These are phyloP conservation scores for Drosophila seguyi DNA, from an alignment of 1,140 invertebrate genomes.

Conservation along the genomic window DNA sequence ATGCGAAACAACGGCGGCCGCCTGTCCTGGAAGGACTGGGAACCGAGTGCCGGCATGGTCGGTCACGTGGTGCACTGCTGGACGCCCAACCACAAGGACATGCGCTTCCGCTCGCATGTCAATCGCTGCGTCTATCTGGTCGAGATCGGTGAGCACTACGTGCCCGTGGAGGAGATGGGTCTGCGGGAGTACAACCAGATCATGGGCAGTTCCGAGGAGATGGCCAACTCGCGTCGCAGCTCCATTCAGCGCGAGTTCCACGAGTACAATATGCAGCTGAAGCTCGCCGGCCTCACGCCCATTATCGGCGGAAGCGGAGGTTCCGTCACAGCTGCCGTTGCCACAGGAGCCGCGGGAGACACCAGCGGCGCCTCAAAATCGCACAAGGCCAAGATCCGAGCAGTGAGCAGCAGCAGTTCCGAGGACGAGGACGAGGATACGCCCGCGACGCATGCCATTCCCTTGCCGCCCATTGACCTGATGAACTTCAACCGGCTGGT, in stretches of 20 bases:
- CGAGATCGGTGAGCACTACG: conserved; percentile 96
- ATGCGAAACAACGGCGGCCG: conserved; percentile 94
- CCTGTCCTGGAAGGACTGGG: conserved; percentile 95
- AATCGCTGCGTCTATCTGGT: conserved; percentile 96
- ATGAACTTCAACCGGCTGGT: conserved; percentile 70
- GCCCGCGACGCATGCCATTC: background rate
- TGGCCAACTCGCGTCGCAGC: conserved; percentile 71
- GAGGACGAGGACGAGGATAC: conserved; percentile 68
- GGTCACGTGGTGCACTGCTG: conserved; percentile 96
- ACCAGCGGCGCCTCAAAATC: conserved; percentile 18
- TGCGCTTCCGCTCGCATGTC: conserved; percentile 93
- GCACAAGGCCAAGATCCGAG: conserved; percentile 69
- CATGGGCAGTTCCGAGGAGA: conserved; percentile 70
- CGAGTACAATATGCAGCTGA: conserved; percentile 67
- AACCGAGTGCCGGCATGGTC: conserved; percentile 95
- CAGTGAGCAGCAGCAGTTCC: conserved; percentile 79
- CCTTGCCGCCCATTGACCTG: conserved; percentile 37
- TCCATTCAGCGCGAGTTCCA: conserved; percentile 74
- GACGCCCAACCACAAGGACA: conserved; percentile 95
- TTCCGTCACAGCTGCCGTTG: background rate
- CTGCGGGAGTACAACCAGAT: conserved; percentile 88
- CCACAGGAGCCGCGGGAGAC: background rate
- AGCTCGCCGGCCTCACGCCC: conserved; percentile 62
- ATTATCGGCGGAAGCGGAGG: conserved; percentile 47
- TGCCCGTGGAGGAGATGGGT: conserved; percentile 96